Base-by-base conservation (phyloP, 2,113 vertebrate species). In the Maccullochella peelii region DNA sequence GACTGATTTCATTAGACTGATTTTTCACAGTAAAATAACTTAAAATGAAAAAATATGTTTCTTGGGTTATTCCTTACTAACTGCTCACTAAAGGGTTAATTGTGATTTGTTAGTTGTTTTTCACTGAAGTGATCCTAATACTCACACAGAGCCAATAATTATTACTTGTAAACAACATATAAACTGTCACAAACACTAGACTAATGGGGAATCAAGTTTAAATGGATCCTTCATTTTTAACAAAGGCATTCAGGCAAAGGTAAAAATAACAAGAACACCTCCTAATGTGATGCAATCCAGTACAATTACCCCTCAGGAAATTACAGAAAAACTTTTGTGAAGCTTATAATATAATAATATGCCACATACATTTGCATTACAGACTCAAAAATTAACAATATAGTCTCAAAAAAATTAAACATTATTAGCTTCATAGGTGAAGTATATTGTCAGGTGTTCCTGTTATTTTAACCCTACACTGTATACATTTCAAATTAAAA, bases 91-190 rank as follows among this genome's bases (percentile, higher is more conserved):
- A 44, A 58, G 40, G 25, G 20, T 77, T 55, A 10, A 49, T 3
- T 58, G 62, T 40, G 27, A 59, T 30, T 65, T 76, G 23, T 20
- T 73, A 18, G 4, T 59, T 79, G 55, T 69, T 76, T 82, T 33
- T 54, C 25, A 76, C 11, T 44, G 6, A 70, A 42, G 33, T 69
- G n/a, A 2, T 25, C 25, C n/a, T 62, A 33, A 50, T 58, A 75
- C 20, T 1, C 18, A 7, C 18, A 44, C 4, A 5, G 27, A 57
- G 38, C 15, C 21, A 6, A 14, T 2, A 77, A 58, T 52, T 71
- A 65, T 38, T 11, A 52, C 18, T 58, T 36, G 5, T 8, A 57
- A 72, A 67, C 15, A 78, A 10, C 38, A 40, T 30, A 61, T 25
- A n/a, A 40, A 55, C 42, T 54, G 18, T 62, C 11, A 25, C 23